phyloP scores from a whole-genome alignment of 2,888 invertebrate genomes.

The Sthenelais limicola region DNA sequence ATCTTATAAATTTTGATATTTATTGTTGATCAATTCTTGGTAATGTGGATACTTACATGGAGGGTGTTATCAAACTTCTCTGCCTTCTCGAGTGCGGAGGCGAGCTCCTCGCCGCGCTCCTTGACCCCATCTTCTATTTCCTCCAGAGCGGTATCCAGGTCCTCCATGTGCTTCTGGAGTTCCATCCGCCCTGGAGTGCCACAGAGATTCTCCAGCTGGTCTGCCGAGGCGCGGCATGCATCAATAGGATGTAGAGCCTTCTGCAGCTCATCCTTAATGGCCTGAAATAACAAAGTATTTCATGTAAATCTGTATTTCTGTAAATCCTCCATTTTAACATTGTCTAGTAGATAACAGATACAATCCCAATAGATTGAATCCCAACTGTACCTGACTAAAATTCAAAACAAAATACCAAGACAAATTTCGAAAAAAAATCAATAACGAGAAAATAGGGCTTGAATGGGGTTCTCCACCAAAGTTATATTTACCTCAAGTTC shows the following conservation, averaged over 20 bases:
- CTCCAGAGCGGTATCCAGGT: slow-evolving; percentile 66
- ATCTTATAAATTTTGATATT: background rate
- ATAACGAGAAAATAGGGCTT: no score
- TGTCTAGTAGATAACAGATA: no score
- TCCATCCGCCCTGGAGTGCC: slow-evolving; percentile 70
- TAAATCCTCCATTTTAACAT: no score
- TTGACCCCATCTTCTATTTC: slow-evolving; percentile 67
- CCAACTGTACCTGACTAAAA: no score
- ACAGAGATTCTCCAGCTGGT: slow-evolving; percentile 61
- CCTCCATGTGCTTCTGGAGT: slow-evolving; percentile 69
- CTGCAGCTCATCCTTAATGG: slow-evolving; percentile 66
- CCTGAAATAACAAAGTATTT: no score
- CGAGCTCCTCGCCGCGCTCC: slow-evolving; percentile 67
- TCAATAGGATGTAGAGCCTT: slow-evolving; percentile 58
- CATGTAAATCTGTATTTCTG: no score
- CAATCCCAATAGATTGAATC: no score
- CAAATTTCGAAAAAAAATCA: no score
- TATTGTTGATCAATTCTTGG: background rate
- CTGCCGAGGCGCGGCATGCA: slow-evolving; percentile 62
- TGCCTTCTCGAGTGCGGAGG: slow-evolving; percentile 63
- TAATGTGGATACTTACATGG: slow-evolving; percentile 56
- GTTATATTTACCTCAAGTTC: slow-evolving; percentile 69
- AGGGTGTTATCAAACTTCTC: slow-evolving; percentile 65
- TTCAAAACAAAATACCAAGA: no score
- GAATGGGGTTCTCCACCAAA: slow-evolving; percentile 5